Evolutionary conservation across 1,140 invertebrate species (phyloP).

Genomic region (Lucilia cuprina): DNA sequence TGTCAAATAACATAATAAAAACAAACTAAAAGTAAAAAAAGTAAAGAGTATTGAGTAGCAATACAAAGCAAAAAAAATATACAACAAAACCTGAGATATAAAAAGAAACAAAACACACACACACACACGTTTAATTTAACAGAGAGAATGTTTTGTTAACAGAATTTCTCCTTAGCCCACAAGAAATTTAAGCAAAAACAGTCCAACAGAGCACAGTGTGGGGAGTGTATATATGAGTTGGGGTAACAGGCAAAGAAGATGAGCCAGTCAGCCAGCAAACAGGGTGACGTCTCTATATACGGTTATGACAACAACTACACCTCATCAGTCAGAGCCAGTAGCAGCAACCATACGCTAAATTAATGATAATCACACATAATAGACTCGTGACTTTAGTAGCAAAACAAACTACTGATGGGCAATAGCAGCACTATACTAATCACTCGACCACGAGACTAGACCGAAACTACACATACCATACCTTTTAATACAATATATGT

Average conservation of each 20-base stretch:
- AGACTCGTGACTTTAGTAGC: conserved; percentile 13
- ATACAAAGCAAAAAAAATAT: neutral
- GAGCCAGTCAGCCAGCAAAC: neutral
- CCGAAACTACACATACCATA: neutral
- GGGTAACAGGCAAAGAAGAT: neutral
- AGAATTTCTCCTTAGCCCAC: neutral
- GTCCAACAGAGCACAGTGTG: no score
- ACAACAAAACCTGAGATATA: neutral
- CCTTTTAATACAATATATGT: neutral
- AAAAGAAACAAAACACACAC: neutral
- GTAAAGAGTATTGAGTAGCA: neutral
- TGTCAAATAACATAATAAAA: neutral
- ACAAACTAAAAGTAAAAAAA: neutral
- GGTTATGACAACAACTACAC: neutral
- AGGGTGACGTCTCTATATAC: neutral
- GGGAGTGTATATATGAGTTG: neutral
- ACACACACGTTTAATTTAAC: no score
- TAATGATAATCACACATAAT: conserved; percentile 12
- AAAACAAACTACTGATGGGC: conserved; percentile 4
- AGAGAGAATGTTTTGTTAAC: neutral
- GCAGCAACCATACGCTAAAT: neutral
- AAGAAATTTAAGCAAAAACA: neutral
- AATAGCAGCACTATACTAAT: neutral
- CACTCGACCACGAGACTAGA: conserved; percentile 2
- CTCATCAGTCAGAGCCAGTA: neutral